phyloP scores from a whole-genome alignment of 2,888 invertebrate genomes.

The Dastarcus helophoroides region DNA sequence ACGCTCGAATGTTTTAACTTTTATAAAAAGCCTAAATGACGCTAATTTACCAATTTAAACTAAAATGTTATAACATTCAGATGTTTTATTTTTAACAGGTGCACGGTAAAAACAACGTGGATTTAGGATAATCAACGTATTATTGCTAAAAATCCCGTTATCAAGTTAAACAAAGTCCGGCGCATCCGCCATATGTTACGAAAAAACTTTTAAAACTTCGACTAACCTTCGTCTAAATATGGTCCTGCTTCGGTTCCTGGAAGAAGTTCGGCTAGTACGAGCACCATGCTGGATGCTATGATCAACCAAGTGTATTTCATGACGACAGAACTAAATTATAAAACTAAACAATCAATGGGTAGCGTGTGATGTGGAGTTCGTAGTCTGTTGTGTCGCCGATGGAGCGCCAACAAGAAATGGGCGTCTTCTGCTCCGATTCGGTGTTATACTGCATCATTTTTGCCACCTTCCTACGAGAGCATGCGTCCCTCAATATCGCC shows the following conservation, averaged over 20 bases:
- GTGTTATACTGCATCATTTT: constrained; percentile 29
- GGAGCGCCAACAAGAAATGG: constrained; percentile 25
- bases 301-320: constrained; percentile 34
- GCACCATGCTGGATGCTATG: constrained; percentile 29
- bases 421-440: constrained; percentile 25
- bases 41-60: no score
- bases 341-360: constrained; percentile 5
- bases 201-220: no score
- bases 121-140: no score
- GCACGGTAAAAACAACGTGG: no score
- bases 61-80: no score
- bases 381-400: constrained; percentile 20
- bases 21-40: no score
- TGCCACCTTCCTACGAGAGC: constrained; percentile 22
- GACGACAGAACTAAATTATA: constrained; percentile 14
- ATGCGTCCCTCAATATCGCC: constrained; percentile 19
- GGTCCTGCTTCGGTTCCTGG: constrained; percentile 27
- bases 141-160: no score
- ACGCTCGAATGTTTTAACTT: no score
- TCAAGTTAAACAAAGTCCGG: no score
- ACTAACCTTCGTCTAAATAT: constrained; percentile 34
- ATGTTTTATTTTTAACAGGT: no score
- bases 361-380: constrained; percentile 5
- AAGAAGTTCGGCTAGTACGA: constrained; percentile 27
- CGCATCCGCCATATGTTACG: no score